Evolutionary conservation across 1,140 invertebrate species (phyloP), one percentile per base, ranked within the genome.

Genomic region (Hermetia illucens): DNA sequence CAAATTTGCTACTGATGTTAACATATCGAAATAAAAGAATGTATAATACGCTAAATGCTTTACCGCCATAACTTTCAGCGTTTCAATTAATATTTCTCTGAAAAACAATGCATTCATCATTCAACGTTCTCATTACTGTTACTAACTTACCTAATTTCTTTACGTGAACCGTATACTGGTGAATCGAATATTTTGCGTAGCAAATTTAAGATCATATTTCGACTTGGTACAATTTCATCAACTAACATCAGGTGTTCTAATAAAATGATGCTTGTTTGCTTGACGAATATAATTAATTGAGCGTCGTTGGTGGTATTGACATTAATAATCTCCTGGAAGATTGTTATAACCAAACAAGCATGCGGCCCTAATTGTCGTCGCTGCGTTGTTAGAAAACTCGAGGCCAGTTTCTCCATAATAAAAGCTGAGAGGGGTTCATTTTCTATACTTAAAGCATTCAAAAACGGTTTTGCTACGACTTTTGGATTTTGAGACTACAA

Each of bases 191-290:
- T 24, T 3, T 22, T 27, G 0, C 46, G 44, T 31, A 57, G 52
- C 1, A 60, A 34, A 0, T 38, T 34, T 13, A 61, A 36, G 8
- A 58, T 40, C 10, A 53, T 40, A 0, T 24, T 27, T 5, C 52
- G 47, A 44, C 52, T 60, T 2, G 54, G 45, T 15, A 50, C 53
- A 32, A 51, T 47, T 29, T 60, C 58, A 16, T 57, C 57, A 3
- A 57, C 50, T 37, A 61, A 53, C 58, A 61, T 61, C 0, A 55
- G 30, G 21, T 57, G 55, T 42, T 61, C 58, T n/a, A 60, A 40
- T 16, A 52, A 41, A 1, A 44, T 40, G 5, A 47, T 18, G 12
- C 49, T 46, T 0, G 46, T 39, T n/a, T 41, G 51, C 15, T 43
- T 40, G 21, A 59, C 9, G 1, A 59, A 27, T 5, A 36, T 1